Base-by-base conservation (phyloP, 2,797 vertebrate species). In the Choloepus didactylus region DNA sequence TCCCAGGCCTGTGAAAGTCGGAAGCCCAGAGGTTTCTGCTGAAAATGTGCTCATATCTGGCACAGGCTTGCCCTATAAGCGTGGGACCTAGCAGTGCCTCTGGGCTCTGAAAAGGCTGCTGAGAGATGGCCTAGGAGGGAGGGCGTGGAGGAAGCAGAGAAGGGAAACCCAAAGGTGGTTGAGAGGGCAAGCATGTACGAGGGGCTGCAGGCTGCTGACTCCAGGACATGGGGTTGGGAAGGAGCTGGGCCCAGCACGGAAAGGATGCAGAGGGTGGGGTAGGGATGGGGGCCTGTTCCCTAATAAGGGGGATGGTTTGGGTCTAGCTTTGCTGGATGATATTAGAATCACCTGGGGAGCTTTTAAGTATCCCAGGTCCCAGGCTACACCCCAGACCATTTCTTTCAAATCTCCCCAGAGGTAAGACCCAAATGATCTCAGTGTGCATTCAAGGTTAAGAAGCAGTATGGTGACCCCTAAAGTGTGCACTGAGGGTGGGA, bases 21-120 rank as follows among this genome's bases (percentile, higher is more conserved):
- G 98, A 98, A 98, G 96, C 96, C 82, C 97, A 96, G 97, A 95
- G 87, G 93, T 93, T 93, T 98, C 95, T 77, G 97, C 97, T 98
- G 82, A 95, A 90, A 98, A 96, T 56, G 87, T 79, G 84, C 97
- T 97, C 92, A 96, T 94, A 97, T 98, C 97, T 98, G 98, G 97
- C 95, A 59, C 59, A 2, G 79, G 91, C 96, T 87, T 96, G 95
- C 79, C 94, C 95, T 44, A 83, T 92, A 97, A 97, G 97, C 92
- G 94, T 94, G 93, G 95, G 98, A 98, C 96, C 96, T 88, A 1
- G 86, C 44, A 2, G 29, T 27, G 46, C 91, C 93, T 97, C 97
- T 27, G 73, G 92, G 64, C 75, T 93, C 89, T 46, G 93, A 96
- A 95, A 94, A 95, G 84, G 80, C 97, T 97, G 95, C 93, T 96